A percentile compares a stretch with the other conserved stretches of the same genome.
Evolutionary conservation across 2,888 invertebrate species (phyloP).

Genomic region (Aphidoletes aphidimyza): DNA sequence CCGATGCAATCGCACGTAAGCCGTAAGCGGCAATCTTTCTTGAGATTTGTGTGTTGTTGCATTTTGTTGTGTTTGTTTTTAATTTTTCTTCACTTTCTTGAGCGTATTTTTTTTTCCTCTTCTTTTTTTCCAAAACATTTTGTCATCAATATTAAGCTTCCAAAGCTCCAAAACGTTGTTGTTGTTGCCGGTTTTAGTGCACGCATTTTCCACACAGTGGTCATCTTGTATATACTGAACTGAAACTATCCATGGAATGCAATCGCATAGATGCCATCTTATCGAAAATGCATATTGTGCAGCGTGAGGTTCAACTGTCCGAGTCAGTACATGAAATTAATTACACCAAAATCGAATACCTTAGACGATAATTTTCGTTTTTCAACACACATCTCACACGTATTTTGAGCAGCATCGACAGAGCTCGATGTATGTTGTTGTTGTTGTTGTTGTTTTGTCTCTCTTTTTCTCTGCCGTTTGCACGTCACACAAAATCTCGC

Average conservation of each 20-base stretch:
- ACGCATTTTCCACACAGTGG: conserved; percentile 4
- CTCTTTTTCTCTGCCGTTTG: too few relatives aligned
- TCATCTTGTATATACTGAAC: neutral
- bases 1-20: conserved; percentile 39
- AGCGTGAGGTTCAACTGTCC: neutral
- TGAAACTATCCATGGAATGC: neutral
- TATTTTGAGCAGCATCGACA: too few relatives aligned
- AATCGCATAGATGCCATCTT: neutral
- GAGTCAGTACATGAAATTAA: neutral
- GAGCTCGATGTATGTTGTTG: too few relatives aligned
- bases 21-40: conserved; percentile 5
- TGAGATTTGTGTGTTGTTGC: neutral
- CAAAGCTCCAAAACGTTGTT: too few relatives aligned
- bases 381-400: too few relatives aligned
- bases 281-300: neutral
- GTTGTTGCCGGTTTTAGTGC: neutral
- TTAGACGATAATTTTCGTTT: neutral
- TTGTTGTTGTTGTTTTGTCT: too few relatives aligned
- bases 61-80: neutral
- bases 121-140: neutral
- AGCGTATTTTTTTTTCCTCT: neutral
- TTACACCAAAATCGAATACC: conserved; percentile 2
- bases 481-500: too few relatives aligned
- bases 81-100: neutral
- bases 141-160: too few relatives aligned